These are phyloP conservation scores for Polydesmus complanatus DNA, from an alignment of 2,888 invertebrate species.

Conservation along the genomic window DNA sequence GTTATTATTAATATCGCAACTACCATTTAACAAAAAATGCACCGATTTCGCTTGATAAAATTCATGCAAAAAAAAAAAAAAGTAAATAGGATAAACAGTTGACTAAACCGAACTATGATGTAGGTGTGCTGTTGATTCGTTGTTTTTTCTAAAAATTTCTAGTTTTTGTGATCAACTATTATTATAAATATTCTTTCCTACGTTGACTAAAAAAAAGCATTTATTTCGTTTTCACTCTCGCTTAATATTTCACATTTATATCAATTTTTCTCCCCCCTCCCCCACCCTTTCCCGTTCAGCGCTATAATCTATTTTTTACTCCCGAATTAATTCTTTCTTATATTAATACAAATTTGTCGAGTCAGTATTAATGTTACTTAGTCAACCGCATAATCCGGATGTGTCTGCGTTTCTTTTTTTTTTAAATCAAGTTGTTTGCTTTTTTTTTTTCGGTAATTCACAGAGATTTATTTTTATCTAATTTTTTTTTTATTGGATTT, in stretches of 20 bases:
- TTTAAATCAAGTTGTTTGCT: neutral
- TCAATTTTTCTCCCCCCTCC: neutral
- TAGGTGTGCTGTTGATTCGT: too few relatives aligned
- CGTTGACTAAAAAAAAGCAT: too few relatives aligned
- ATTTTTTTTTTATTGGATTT: neutral
- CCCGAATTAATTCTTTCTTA: neutral
- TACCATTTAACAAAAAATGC: too few relatives aligned
- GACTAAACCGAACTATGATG: too few relatives aligned
- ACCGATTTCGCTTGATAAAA: too few relatives aligned
- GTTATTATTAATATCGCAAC: too few relatives aligned
- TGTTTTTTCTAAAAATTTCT: too few relatives aligned
- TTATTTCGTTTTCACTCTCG: neutral
- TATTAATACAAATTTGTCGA: constrained; percentile 8
- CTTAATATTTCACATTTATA: neutral
- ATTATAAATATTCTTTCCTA: too few relatives aligned
- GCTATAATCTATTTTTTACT: neutral
- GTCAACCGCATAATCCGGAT: constrained; percentile 10
- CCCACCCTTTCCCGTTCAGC: neutral
- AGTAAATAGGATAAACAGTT: too few relatives aligned
- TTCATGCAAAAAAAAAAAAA: too few relatives aligned
- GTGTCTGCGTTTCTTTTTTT: neutral
- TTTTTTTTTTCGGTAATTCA: constrained; percentile 8
- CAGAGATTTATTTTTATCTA: constrained; percentile 5
- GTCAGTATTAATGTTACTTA: constrained; percentile 14
- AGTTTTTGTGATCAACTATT: too few relatives aligned